phyloP scores from a whole-genome alignment of 2,113 vertebrate species.

The Nibea coibor region DNA sequence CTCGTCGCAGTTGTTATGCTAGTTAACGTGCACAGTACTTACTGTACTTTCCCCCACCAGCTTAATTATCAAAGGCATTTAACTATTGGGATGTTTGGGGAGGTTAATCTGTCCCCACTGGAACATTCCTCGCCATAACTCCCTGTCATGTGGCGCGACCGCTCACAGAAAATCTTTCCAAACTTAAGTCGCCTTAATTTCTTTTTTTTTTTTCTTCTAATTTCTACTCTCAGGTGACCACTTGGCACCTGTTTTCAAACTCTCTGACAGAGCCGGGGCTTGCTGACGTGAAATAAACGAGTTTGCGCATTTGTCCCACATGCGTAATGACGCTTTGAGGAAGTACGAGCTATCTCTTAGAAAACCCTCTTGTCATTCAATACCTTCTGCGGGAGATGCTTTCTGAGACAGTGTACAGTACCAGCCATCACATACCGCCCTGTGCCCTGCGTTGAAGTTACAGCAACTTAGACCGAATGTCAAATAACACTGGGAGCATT shows the following conservation, averaged over 20 bases:
- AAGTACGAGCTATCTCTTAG: constrained; percentile 9
- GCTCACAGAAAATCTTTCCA: constrained; percentile 57
- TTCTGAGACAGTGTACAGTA: constrained; percentile 34
- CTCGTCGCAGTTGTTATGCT: constrained; percentile 13
- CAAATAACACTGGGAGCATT: neutral
- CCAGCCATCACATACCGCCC: neutral
- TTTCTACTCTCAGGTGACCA: constrained; percentile 69
- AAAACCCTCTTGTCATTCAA: constrained; percentile 30
- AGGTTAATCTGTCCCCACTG: constrained; percentile 78
- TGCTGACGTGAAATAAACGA: constrained; percentile 28
- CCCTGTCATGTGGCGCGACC: constrained; percentile 72
- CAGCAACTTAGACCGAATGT: neutral
- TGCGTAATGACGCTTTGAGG: neutral
- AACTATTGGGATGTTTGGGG: constrained; percentile 67
- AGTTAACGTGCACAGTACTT: constrained; percentile 37
- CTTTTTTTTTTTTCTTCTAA: constrained; percentile 37
- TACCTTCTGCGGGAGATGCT: constrained; percentile 9
- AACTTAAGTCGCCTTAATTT: constrained; percentile 31
- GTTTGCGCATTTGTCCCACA: constrained; percentile 5
- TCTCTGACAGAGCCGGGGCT: constrained; percentile 15
- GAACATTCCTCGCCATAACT: constrained; percentile 78
- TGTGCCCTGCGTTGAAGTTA: neutral
- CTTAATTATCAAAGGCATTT: constrained; percentile 69
- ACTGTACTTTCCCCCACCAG: constrained; percentile 38
- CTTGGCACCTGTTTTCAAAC: constrained; percentile 40